A percentile compares a stretch with the other conserved stretches of the same genome.
These are phyloP conservation scores for Somateria mollissima DNA, from an alignment of 2,797 vertebrate species.

Conservation along the genomic window DNA sequence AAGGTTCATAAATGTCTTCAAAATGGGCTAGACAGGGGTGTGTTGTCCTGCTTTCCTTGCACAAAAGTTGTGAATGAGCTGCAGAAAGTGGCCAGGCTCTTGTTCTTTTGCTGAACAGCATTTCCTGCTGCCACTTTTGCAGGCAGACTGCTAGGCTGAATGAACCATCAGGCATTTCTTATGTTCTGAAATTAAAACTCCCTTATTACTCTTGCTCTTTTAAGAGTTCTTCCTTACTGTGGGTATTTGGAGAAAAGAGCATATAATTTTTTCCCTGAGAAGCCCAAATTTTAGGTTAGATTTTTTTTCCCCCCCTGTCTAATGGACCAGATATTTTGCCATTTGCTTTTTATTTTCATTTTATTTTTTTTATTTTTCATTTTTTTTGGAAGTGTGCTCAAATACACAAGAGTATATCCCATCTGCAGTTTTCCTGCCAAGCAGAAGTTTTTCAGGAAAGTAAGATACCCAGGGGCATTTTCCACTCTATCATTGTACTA, in stretches of 20 bases:
- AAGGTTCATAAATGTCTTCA: background rate
- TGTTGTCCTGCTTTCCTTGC: background rate
- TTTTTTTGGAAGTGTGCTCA: accelerated
- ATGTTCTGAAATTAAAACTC: background rate
- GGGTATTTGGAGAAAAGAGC: background rate
- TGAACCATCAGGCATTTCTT: background rate
- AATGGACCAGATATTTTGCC: background rate
- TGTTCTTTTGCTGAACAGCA: background rate
- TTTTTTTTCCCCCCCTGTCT: background rate
- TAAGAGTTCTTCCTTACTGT: background rate
- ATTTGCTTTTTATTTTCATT: background rate
- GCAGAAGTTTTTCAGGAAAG: background rate
- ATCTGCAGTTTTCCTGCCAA: background rate
- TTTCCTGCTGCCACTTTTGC: background rate
- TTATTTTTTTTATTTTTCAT: background rate
- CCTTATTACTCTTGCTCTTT: background rate
- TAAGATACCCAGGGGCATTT: background rate
- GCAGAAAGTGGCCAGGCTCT: background rate
- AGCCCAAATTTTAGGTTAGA: background rate
- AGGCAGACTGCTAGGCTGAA: background rate
- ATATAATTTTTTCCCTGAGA: background rate
- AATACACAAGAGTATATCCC: background rate
- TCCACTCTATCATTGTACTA: background rate
- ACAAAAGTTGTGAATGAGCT: background rate
- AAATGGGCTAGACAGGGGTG: background rate